Base-by-base conservation (phyloP, 1,140 invertebrate species). In the Trichonephila inaurata region DNA sequence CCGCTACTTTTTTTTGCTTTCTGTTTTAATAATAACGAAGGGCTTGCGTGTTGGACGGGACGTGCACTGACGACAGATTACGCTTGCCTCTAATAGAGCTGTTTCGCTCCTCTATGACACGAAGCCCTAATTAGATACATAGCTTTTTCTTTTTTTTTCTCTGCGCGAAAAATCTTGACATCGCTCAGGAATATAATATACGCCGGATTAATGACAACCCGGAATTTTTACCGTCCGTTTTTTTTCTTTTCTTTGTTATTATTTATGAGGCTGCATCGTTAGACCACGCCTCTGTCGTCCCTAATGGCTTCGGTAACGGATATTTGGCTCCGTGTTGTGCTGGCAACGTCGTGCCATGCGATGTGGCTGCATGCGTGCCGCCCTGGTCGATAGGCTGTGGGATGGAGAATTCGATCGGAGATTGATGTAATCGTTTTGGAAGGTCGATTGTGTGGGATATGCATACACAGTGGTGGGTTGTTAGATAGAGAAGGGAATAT, bases 301-400 rank as follows among this genome's bases (percentile, higher is more conserved):
- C 64, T 89, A 89, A 89, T 89, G 87, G 87, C 12, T 89, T 62
- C 33, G 87, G 87, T 89, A 72, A 89, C 87, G 87, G 87, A 89
- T 89, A 89, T 72, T 72, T 69, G 61, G 24, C 72, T 21, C 28
- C 12, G 1, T 28, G 66, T 89, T 69, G 62, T 72, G 5, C 40
- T n/a, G 61, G 87, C 87, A 89, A 89, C 87, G 82, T 51, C 33
- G 77, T 82, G 28, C 14, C 4, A 44, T 69, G 77, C 77, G 33
- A 51, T 44, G 19, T 40, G 77, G 77, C 40, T 21, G 66, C n/a
- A n/a, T 24, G 66, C 66, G n/a, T n/a, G 24, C 12, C 14, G 21
- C 2, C 66, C 66, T 51, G 21, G 51, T 83, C 82, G 82, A 83
- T 83, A 2, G 19, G 44, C 10, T 19, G 82, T 58, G 72, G 72